Evolutionary conservation across 30 jellyfish, hydroid and myxozoan species (phyloP).

Genomic region (Hydractinia echinata): DNA sequence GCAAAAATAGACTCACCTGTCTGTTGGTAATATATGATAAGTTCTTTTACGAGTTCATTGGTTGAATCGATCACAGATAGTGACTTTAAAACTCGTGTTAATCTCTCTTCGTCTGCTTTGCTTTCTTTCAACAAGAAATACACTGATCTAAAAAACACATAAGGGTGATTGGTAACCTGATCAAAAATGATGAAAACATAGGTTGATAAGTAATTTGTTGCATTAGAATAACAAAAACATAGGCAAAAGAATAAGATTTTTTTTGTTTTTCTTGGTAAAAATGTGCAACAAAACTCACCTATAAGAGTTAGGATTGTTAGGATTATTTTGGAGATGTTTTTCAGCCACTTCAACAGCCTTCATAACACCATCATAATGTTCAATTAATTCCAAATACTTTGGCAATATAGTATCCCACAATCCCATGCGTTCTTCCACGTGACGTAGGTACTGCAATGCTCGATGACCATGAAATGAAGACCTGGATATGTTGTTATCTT

Average conservation of each 20-base stretch:
- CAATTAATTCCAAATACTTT: background rate
- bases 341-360: background rate
- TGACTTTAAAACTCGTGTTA: background rate
- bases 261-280: background rate
- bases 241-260: background rate
- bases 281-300: background rate
- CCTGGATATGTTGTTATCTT: background rate
- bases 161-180: background rate
- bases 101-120: background rate
- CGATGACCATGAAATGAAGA: slow-evolving; percentile 22
- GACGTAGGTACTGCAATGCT: slow-evolving; percentile 25
- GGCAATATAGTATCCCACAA: slow-evolving; percentile 21
- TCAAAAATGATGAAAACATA: too few species aligned
- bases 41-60: slow-evolving; percentile 9
- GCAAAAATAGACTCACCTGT: background rate
- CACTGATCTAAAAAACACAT: background rate
- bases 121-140: background rate
- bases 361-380: background rate
- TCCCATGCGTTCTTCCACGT: slow-evolving; percentile 32
- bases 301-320: slow-evolving; percentile 9
- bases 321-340: slow-evolving; percentile 23
- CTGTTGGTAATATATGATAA: background rate
- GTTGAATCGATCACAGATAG: slow-evolving; percentile 22
- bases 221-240: too few species aligned
- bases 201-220: too few species aligned